Percentiles rank a stretch among this genome's conserved stretches.
Conservation (phyloP, 2,888 invertebrate species). For the Lingula anatina region DNA sequence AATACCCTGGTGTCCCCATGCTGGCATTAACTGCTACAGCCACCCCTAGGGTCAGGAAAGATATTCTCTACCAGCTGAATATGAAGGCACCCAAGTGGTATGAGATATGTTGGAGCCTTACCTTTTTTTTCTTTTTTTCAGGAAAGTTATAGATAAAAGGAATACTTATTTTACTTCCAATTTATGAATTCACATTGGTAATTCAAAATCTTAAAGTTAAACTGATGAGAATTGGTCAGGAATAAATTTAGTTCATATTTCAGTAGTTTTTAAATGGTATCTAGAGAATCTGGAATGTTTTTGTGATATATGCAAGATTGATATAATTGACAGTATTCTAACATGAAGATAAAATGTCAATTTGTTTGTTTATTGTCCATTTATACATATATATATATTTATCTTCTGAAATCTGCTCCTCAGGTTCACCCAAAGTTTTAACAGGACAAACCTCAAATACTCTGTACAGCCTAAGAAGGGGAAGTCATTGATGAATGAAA, state of each 20-base stretch:
- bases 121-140: neutral
- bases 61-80: constrained; percentile 77
- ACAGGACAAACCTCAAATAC: constrained; percentile 90
- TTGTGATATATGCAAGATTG: neutral
- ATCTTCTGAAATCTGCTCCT: neutral
- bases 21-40: constrained; percentile 92
- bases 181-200: neutral
- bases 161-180: neutral
- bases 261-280: too few species aligned
- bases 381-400: neutral
- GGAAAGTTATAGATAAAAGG: neutral
- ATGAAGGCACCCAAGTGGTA: constrained; percentile 51
- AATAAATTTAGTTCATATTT: too few species aligned
- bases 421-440: constrained; percentile 87
- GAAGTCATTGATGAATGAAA: constrained; percentile 64
- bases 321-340: neutral
- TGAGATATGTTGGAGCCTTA: neutral
- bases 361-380: neutral
- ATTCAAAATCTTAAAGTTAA: neutral
- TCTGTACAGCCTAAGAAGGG: constrained; percentile 74
- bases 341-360: neutral
- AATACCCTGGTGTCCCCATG: constrained; percentile 69
- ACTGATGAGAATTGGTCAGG: neutral
- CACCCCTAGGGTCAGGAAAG: constrained; percentile 82
- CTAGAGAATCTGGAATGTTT: neutral